Conservation (phyloP, 1,140 invertebrate genomes). For the fruit fly (Drosophila melanogaster) region Release_6_plus_ISO1_MT NT_033779.5:17281001-17281500, state of each 20-base stretch:
- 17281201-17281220: constrained; percentile 67
- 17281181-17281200: constrained; percentile 12
- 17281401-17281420: constrained; percentile 78
- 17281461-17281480: constrained; percentile 21
- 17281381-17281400: constrained; percentile 69
- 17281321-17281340: constrained; percentile 79
- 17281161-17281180: constrained; percentile 11
- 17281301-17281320: constrained; percentile 48
- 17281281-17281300: constrained; percentile 9
- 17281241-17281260: constrained; percentile 77
- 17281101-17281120: constrained; percentile 83
- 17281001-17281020: constrained; percentile 13
- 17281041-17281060: constrained; percentile 76
- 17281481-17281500: constrained; percentile 1
- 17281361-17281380: constrained; percentile 46
- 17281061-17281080: constrained; percentile 77
- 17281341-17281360: constrained; percentile 55
- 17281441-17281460: constrained; percentile 9
- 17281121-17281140: constrained; percentile 79
- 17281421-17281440: constrained; percentile 46
- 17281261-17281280: constrained; percentile 39
- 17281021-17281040: constrained; percentile 45
- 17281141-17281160: constrained; percentile 44
- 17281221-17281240: constrained; percentile 79
- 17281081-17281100: constrained; percentile 72